These are phyloP conservation scores for Machimus rusticus DNA, from an alignment of 2,888 invertebrate genomes.

Conservation along the genomic window DNA sequence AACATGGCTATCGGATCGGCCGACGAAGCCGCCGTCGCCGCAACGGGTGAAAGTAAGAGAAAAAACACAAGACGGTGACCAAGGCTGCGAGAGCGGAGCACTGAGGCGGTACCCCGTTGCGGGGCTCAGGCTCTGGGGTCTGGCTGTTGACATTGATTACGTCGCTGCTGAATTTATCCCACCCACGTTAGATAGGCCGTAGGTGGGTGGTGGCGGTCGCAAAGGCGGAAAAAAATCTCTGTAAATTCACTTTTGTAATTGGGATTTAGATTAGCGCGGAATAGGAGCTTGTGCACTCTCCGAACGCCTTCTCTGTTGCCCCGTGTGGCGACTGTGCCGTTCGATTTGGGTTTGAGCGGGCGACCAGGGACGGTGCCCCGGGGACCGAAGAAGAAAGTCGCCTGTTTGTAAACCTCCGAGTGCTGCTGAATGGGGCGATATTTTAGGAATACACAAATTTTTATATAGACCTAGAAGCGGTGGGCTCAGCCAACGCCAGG, in stretches of 20 bases:
- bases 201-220: background rate
- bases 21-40: background rate
- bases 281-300: background rate
- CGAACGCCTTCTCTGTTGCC: background rate
- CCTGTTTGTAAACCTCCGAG: background rate
- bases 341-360: background rate
- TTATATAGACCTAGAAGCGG: background rate
- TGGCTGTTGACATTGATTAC: slow-evolving; percentile 32
- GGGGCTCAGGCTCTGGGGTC: background rate
- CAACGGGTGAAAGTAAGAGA: slow-evolving; percentile 1
- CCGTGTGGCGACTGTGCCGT: background rate
- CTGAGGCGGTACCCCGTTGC: background rate
- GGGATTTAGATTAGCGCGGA: background rate
- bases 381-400: background rate
- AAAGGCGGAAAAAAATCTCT: slow-evolving; percentile 9
- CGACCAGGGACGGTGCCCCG: background rate
- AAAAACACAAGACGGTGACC: background rate
- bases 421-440: background rate
- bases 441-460: background rate
- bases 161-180: slow-evolving; percentile 13
- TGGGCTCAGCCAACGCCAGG: background rate
- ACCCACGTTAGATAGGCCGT: background rate
- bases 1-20: background rate
- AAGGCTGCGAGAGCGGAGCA: background rate
- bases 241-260: slow-evolving; percentile 1